These are phyloP conservation scores for Pollimyrus isidori DNA, from an alignment of 2,113 vertebrate species.

Conservation along the genomic window DNA sequence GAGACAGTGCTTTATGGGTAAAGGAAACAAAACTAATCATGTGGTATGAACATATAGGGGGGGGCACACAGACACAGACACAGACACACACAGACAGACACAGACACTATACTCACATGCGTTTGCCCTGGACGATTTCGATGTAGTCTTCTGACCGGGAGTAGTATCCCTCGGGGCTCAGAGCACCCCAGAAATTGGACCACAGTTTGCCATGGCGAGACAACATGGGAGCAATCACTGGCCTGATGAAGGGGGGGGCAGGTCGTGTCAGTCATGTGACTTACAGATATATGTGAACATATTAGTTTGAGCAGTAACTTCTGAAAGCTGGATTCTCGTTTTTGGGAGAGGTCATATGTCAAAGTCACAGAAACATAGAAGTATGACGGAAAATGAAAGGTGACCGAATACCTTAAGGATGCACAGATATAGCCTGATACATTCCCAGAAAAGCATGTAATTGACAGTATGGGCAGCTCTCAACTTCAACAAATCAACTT, in stretches of 20 bases:
- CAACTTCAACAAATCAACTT: neutral
- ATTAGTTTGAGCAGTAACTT: neutral
- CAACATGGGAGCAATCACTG: slow-evolving; percentile 65
- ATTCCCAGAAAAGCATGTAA: neutral
- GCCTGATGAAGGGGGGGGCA: slow-evolving; percentile 34
- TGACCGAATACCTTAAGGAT: neutral
- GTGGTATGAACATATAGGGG: neutral
- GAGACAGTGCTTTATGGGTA: no score
- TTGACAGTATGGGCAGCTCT: neutral
- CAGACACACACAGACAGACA: neutral
- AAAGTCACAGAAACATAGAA: neutral
- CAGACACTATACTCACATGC: slow-evolving; percentile 53
- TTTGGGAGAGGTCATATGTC: neutral
- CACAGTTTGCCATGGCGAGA: slow-evolving; percentile 69
- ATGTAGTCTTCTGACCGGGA: slow-evolving; percentile 68
- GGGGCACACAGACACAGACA: neutral
- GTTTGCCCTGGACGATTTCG: slow-evolving; percentile 67
- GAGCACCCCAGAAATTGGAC: slow-evolving; percentile 73
- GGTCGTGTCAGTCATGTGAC: neutral
- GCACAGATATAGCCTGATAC: neutral
- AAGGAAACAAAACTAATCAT: no score
- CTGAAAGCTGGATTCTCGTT: neutral
- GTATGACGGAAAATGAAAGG: neutral
- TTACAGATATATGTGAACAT: neutral
- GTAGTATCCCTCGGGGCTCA: slow-evolving; percentile 66